Evolutionary conservation across 2,113 vertebrate species (phyloP), one percentile per base, ranked within the genome.

Genomic region (Recurvirostra avosetta): DNA sequence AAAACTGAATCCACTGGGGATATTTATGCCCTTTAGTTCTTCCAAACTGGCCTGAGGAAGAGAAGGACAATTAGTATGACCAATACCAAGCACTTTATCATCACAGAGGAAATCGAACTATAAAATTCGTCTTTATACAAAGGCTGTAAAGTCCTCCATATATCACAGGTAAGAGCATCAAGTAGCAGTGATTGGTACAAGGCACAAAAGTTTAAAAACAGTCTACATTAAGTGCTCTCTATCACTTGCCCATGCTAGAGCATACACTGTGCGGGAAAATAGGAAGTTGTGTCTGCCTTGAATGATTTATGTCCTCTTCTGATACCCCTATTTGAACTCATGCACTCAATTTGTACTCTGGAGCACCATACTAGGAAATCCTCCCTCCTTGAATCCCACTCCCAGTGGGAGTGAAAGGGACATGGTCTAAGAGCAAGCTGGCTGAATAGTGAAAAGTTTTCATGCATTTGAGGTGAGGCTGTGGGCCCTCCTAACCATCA

Each of bases 251-350:
- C 7, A 2, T n/a, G 20, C 19, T 34, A 66, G 17, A 47, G 13
- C 0, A 5, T 21, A 8, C 8, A 47, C 11, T 41, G 27, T 43
- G 21, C 1, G 15, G 25, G 12, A 7, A 29, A 63, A 17, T 0
- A 50, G 11, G 41, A 88, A 85, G 26, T 12, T 70, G 5, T 15
- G 9, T 15, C 40, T 67, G 21, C 15, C 34, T 3, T 30, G 10
- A 66, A 58, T 16, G 16, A 36, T 66, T 87, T 82, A 5, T 68
- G 29, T 50, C 36, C 50, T 81, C 61, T 82, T 72, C 40, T 21
- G 16, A 65, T 41, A 55, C 8, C 8, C 15, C 17, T 29, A 79
- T 85, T 61, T 3, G 1, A 63, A 16, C 15, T 73, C 34, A 22
- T 5, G 5, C 7, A 56, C 11, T 71, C 23, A 10, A 11, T 34